Percentiles rank a stretch among this genome's conserved stretches.
Conservation (phyloP, 2,113 vertebrate genomes). For the Papio anubis region DNA sequence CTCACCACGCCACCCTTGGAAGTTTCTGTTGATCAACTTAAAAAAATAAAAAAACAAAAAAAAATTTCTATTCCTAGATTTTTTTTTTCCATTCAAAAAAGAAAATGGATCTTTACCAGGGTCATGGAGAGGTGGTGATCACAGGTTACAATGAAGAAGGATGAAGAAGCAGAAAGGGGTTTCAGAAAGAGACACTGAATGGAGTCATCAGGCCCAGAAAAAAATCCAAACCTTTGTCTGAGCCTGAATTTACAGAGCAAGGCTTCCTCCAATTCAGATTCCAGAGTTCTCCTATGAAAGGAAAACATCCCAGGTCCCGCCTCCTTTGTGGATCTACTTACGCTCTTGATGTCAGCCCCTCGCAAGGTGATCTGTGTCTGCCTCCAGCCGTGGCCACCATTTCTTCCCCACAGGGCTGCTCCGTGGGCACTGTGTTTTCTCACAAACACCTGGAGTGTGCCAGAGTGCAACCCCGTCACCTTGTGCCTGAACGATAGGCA, state of each 20-base stretch:
- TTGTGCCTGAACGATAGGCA: conserved; percentile 95
- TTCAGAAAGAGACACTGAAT: not conserved
- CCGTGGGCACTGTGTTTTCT: conserved; percentile 88
- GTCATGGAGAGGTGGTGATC: not conserved
- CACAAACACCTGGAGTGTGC: conserved; percentile 93
- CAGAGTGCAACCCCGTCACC: conserved; percentile 90
- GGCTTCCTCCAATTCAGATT: not conserved
- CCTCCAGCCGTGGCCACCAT: conserved; percentile 93
- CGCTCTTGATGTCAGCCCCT: conserved; percentile 89
- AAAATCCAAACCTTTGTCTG: not conserved
- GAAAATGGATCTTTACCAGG: not conserved
- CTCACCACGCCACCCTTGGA: not conserved
- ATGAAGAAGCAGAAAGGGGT: not conserved
- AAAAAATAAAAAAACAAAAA: too few species aligned
- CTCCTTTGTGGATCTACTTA: conserved; percentile 82
- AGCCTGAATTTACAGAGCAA: not conserved
- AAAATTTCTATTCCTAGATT: not conserved
- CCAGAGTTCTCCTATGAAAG: not conserved
- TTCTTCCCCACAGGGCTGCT: conserved; percentile 93
- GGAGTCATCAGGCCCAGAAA: not conserved
- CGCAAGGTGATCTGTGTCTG: conserved; percentile 91
- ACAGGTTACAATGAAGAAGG: not conserved
- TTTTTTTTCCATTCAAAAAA: not conserved
- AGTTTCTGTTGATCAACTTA: not conserved
- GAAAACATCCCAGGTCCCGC: not conserved